Evolutionary conservation across 2,888 invertebrate genomes (phyloP).

Genomic region (Gordius sp.): DNA sequence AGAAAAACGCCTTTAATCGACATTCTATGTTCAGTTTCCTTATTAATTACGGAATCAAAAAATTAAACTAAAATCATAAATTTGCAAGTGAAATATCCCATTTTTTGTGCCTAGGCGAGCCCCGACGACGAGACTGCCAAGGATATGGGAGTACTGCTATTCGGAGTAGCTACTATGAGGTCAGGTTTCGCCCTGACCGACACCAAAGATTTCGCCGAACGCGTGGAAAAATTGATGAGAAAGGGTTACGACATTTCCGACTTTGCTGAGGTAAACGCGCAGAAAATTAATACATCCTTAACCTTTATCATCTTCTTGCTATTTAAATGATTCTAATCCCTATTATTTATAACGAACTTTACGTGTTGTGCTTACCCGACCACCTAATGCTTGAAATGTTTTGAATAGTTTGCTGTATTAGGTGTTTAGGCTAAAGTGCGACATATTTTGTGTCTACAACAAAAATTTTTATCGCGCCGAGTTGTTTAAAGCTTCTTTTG

Average conservation of each 20-base stretch:
- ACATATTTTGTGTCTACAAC: too few species aligned
- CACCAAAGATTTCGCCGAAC: constrained; percentile 57
- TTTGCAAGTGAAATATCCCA: constrained; percentile 4
- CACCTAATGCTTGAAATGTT: too few species aligned
- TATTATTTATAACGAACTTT: neutral
- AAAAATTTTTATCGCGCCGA: too few species aligned
- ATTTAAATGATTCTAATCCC: too few species aligned
- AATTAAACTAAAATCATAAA: neutral
- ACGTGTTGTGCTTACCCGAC: too few species aligned
- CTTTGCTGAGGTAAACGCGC: neutral
- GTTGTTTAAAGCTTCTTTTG: too few species aligned
- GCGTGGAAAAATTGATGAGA: constrained; percentile 61
- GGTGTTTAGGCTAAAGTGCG: too few species aligned
- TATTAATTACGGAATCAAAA: neutral
- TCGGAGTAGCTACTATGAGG: constrained; percentile 62
- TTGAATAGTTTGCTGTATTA: too few species aligned
- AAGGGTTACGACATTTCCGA: constrained; percentile 17
- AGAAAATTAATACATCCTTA: neutral
- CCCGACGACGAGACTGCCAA: constrained; percentile 48
- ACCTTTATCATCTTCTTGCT: neutral
- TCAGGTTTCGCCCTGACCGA: constrained; percentile 76
- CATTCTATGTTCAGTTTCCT: too few species aligned
- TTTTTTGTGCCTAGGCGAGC: constrained; percentile 32
- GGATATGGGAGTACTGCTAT: constrained; percentile 61
- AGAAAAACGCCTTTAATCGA: too few species aligned